Conservation (phyloP, 2,113 vertebrate genomes). For the Rhinopithecus roxellana region DNA sequence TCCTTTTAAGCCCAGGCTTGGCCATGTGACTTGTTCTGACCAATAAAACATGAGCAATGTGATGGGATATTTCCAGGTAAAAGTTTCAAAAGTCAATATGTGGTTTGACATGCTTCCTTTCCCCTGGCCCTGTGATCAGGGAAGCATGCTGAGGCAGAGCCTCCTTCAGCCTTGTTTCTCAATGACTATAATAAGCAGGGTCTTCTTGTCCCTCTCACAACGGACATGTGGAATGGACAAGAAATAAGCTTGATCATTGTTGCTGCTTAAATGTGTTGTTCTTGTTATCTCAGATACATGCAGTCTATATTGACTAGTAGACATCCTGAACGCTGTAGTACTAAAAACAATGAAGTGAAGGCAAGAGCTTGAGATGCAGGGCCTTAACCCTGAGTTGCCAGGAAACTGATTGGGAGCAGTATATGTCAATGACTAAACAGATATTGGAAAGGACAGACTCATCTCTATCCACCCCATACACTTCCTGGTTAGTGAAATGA, state of each 20-base stretch:
- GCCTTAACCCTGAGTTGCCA: not conserved
- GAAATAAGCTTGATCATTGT: not conserved
- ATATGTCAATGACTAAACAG: too few relatives aligned
- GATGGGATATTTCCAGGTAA: not conserved
- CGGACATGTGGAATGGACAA: not conserved
- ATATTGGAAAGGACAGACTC: not conserved
- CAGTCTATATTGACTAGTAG: not conserved
- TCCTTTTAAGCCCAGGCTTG: not conserved
- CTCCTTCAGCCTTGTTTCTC: not conserved
- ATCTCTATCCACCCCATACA: rapidly evolving
- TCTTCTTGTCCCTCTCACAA: not conserved
- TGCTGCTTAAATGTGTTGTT: not conserved
- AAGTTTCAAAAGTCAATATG: not conserved
- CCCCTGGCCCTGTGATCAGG: too few relatives aligned
- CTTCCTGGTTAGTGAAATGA: not conserved
- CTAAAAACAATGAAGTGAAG: not conserved
- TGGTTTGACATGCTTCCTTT: not conserved
- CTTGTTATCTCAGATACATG: not conserved
- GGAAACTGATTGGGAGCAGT: not conserved
- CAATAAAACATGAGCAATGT: not conserved
- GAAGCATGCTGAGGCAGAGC: not conserved
- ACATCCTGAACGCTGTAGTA: not conserved
- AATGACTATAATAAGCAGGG: rapidly evolving
- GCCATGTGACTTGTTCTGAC: not conserved
- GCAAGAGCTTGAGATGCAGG: not conserved